Percentiles rank a stretch among this genome's conserved stretches.
These are phyloP conservation scores for Tethea ocularis DNA, from an alignment of 2,888 invertebrate species.

Conservation along the genomic window DNA sequence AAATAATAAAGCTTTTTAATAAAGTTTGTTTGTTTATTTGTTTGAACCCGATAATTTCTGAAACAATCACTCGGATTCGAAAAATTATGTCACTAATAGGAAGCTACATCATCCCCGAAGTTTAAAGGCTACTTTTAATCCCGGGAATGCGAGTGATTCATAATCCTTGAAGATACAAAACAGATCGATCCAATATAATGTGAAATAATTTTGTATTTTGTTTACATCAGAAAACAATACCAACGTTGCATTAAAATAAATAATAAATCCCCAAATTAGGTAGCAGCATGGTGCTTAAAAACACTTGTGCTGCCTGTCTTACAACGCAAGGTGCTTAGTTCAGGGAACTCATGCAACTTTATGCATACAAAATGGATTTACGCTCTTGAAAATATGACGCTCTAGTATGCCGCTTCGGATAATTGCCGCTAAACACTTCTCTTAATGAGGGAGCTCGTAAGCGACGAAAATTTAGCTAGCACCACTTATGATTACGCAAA, in stretches of 20 bases:
- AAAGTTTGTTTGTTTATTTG: no score
- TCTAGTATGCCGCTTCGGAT: constrained; percentile 69
- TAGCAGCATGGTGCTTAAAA: constrained; percentile 55
- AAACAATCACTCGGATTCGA: no score
- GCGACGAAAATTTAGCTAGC: constrained; percentile 35
- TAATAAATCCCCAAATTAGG: constrained; percentile 46
- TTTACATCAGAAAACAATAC: not conserved
- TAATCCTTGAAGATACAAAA: no score
- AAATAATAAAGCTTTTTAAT: no score
- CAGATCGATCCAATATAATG: no score
- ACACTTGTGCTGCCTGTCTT: constrained; percentile 50
- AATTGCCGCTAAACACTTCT: constrained; percentile 71
- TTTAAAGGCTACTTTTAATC: no score
- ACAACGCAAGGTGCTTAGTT: constrained; percentile 34
- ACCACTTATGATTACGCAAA: constrained; percentile 38
- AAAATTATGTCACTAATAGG: no score
- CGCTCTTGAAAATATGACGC: constrained; percentile 66
- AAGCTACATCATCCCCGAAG: no score
- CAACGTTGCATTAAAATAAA: constrained; percentile 28
- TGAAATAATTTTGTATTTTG: no score
- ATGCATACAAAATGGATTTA: constrained; percentile 73
- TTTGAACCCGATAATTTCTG: no score
- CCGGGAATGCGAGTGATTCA: no score
- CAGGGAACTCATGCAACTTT: constrained; percentile 58
- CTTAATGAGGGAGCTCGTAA: constrained; percentile 63